Evolutionary conservation across 2,113 vertebrate genomes (phyloP), one percentile per base, ranked within the genome.

Genomic region (Potamarius usumacintae): DNA sequence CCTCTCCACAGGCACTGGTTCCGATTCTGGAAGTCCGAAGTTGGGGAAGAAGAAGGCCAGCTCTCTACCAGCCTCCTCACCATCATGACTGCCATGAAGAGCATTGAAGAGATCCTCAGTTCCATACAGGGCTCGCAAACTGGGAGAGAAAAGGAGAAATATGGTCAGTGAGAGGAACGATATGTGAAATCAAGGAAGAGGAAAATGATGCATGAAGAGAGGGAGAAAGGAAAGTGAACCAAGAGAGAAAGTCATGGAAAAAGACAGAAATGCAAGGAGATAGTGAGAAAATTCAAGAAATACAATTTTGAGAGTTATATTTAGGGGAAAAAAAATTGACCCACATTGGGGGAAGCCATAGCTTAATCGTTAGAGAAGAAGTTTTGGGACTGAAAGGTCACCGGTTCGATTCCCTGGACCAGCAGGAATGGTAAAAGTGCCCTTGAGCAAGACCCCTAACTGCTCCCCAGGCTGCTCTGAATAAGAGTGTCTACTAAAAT

Each of bases 61-160:
- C 87, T 97, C 97, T 92, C 95, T 94, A 92, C 93, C 86, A 90
- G 96, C 97, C 4, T 92, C 95, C 74, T 96, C 94, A 17, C 84
- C 77, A 91, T 96, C 93, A 88, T 83, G 90, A 87, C 97, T 97
- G 84, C 96, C 96, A 8, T 97, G 97, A 88, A 97, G 91, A 25
- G 95, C 96, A 52, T 97, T 97, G 86, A 95, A 95, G 88, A 96
- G 94, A 81, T 95, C 92, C 90, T 96, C 94, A 60, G 96, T 96
- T 91, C 96, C 96, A 60, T 96, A 97, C 92, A 95, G 96, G 86
- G 96, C 96, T 82, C 96, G 95, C 91, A 98, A 94, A 92, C 96
- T 97, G 92, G 89, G 58, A 69, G 91, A 89, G 84, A 83, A 88
- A 90, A 50, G 2, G 57, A 83, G 42, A 88, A 67, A 87, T 30